A percentile compares a stretch with the other conserved stretches of the same genome.
phyloP scores from a whole-genome alignment of 2,113 vertebrate species.

The Hassar affinis region DNA sequence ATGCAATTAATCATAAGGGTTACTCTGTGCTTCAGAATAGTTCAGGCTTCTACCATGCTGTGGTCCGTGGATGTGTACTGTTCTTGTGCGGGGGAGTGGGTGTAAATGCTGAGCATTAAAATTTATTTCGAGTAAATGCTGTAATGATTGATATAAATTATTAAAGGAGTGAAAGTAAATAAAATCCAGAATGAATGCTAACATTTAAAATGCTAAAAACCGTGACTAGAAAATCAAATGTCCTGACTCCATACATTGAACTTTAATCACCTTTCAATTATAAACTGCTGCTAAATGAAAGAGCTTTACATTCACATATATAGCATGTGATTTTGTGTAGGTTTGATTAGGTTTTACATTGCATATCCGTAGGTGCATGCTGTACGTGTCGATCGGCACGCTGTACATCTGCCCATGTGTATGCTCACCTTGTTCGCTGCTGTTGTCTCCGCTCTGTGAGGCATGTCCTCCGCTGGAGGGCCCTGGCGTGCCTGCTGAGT shows the following conservation, averaged over 20 bases:
- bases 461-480: conserved; percentile 98
- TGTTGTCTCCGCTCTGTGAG: conserved; percentile 99
- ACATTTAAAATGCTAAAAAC: not conserved
- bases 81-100: conserved; percentile 31
- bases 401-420: conserved; percentile 48
- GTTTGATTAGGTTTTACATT: not conserved
- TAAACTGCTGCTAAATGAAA: not conserved
- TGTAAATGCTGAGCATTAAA: conserved; percentile 39
- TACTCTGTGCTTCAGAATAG: conserved; percentile 63
- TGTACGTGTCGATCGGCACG: conserved; percentile 68
- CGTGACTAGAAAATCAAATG: not conserved
- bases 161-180: conserved; percentile 13
- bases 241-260: not conserved
- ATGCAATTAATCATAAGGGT: conserved; percentile 67
- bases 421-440: conserved; percentile 98
- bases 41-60: conserved; percentile 51
- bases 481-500: conserved; percentile 97
- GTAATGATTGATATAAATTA: conserved; percentile 13
- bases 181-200: not conserved
- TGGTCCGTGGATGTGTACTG: conserved; percentile 34
- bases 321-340: conserved; percentile 1
- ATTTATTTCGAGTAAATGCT: conserved; percentile 31
- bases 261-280: not conserved
- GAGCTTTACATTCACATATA: conserved; percentile 37
- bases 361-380: conserved; percentile 65